Conservation (phyloP, 2,113 vertebrate genomes). For the Osmerus eperlanus region DNA sequence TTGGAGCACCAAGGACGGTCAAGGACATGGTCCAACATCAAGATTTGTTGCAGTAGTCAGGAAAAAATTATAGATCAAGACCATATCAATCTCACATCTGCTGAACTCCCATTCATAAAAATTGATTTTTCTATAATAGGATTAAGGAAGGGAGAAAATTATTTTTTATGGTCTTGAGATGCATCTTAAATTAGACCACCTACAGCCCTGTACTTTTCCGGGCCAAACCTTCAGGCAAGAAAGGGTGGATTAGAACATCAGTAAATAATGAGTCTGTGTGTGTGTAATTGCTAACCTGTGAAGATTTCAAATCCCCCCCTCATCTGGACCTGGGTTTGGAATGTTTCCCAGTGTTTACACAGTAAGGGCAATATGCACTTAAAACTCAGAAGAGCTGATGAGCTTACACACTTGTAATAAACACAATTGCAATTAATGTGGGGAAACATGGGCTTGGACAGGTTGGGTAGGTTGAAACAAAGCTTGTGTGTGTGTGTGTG, state of each 20-base stretch:
- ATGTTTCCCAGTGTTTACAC: conserved; percentile 44
- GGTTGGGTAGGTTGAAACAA: neutral
- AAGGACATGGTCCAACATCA: conserved; percentile 21
- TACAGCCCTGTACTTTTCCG: conserved; percentile 17
- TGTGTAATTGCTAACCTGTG: conserved; percentile 58
- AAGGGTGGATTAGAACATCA: conserved; percentile 36
- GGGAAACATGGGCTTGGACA: conserved; percentile 21
- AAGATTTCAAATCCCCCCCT: conserved; percentile 39
- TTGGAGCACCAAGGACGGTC: neutral
- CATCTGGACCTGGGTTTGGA: conserved; percentile 50
- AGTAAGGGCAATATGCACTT: conserved; percentile 40
- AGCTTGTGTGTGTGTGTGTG: neutral
- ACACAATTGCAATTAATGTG: conserved; percentile 34
- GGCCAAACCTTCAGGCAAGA: conserved; percentile 28
- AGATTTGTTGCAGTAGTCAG: conserved; percentile 25
- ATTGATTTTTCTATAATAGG: conserved; percentile 28
- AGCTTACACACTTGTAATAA: conserved; percentile 49
- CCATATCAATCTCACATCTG: no score
- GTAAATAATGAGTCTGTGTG: conserved; percentile 50
- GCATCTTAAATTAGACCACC: conserved; percentile 53
- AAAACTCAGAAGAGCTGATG: conserved; percentile 17
- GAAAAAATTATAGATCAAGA: neutral
- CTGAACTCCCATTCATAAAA: conserved; percentile 18
- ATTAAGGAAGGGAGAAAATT: conserved; percentile 5
- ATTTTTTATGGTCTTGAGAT: conserved; percentile 20